phyloP scores from a whole-genome alignment of 2,888 invertebrate genomes.

The Ectemnius continuus region DNA sequence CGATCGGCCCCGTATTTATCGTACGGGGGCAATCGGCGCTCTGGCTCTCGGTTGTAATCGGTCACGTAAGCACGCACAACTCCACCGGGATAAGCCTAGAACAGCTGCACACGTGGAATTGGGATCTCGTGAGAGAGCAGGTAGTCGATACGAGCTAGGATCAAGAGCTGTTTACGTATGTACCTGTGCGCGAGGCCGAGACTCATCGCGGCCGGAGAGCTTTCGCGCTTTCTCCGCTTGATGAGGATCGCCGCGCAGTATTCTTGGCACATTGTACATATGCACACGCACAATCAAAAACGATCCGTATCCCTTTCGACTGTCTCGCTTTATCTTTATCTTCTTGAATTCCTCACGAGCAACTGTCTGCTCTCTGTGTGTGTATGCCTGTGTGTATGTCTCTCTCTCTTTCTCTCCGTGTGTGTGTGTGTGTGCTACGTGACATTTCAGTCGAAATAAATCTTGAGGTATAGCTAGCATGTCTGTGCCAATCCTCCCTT shows the following conservation, averaged over 20 bases:
- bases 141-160: constrained; percentile 11
- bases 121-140: background rate
- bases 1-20: background rate
- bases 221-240: background rate
- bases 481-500: constrained; percentile 39
- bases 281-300: constrained; percentile 47
- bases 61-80: constrained; percentile 45
- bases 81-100: constrained; percentile 9
- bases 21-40: background rate
- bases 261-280: constrained; percentile 25
- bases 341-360: constrained; percentile 12
- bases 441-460: constrained; percentile 52
- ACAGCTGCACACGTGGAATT: too few species aligned
- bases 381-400: too few species aligned
- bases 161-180: constrained; percentile 17
- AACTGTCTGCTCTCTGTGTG: background rate
- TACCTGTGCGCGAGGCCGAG: background rate
- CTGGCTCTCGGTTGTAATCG: constrained; percentile 15
- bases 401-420: too few species aligned
- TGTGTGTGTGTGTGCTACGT: constrained; percentile 48
- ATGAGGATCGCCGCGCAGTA: background rate
- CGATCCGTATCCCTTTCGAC: constrained; percentile 24
- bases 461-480: constrained; percentile 39
- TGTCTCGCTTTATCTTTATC: background rate
- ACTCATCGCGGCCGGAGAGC: constrained; percentile 4